Percentiles rank a stretch among this genome's conserved stretches.
Evolutionary conservation across 2,888 invertebrate species (phyloP).

Genomic region (Helleia helle): DNA sequence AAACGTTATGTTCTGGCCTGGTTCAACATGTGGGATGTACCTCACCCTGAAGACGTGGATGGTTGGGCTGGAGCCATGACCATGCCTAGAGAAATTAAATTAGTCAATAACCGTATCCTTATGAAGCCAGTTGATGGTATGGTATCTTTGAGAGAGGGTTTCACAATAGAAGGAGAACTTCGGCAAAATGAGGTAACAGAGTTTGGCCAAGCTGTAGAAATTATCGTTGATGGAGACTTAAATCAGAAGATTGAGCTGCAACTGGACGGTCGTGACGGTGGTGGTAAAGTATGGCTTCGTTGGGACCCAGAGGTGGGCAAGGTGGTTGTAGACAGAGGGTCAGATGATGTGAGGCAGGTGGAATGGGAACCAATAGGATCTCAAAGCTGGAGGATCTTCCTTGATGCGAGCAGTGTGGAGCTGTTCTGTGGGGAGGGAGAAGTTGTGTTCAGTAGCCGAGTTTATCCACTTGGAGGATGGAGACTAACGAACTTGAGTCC

Average conservation of each 20-base stretch:
- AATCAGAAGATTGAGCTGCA: slow-evolving; percentile 34
- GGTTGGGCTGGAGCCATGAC: slow-evolving; percentile 65
- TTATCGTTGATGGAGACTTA: slow-evolving; percentile 39
- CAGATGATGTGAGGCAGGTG: slow-evolving; percentile 48
- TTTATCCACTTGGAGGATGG: slow-evolving; percentile 52
- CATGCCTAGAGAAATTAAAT: slow-evolving; percentile 44
- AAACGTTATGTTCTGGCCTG: slow-evolving; percentile 51
- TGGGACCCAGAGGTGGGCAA: slow-evolving; percentile 43
- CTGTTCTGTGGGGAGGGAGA: slow-evolving; percentile 63
- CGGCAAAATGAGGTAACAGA: slow-evolving; percentile 24
- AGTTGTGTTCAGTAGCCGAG: slow-evolving; percentile 56
- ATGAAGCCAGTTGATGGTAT: slow-evolving; percentile 50
- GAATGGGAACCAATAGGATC: slow-evolving; percentile 46
- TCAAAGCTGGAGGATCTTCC: slow-evolving; percentile 43
- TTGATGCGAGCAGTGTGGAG: slow-evolving; percentile 58
- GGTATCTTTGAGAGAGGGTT: slow-evolving; percentile 32
- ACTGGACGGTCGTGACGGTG: slow-evolving; percentile 42
- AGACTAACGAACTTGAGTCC: slow-evolving; percentile 41
- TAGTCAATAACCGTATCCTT: slow-evolving; percentile 39
- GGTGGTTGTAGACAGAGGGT: slow-evolving; percentile 43
- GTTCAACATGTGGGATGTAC: slow-evolving; percentile 61
- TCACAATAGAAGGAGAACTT: slow-evolving; percentile 29
- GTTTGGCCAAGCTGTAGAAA: slow-evolving; percentile 45
- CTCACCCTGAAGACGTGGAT: slow-evolving; percentile 45
- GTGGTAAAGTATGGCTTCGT: slow-evolving; percentile 32